phyloP scores from a whole-genome alignment of 2,113 vertebrate genomes.

The Mola mola region DNA sequence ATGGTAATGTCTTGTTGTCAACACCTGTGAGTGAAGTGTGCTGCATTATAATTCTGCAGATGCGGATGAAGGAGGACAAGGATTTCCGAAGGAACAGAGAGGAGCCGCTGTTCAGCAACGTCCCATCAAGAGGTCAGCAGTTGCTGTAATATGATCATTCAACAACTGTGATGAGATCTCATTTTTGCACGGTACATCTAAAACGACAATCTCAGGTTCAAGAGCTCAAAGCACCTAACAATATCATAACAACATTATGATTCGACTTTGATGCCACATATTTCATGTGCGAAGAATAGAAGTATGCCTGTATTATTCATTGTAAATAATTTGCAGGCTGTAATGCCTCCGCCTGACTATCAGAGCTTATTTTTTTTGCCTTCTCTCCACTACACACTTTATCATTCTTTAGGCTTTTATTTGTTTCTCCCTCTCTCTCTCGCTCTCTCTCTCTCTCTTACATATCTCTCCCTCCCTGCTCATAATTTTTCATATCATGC shows the following conservation, averaged over 20 bases:
- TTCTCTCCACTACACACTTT: conserved; percentile 5
- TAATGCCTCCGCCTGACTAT: background rate
- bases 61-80: conserved; percentile 48
- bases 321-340: background rate
- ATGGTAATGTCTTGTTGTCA: no score
- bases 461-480: conserved; percentile 4
- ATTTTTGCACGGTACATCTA: no score
- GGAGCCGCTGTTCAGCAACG: conserved; percentile 64
- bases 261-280: background rate
- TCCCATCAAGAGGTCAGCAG: conserved; percentile 79
- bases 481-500: conserved; percentile 12
- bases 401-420: conserved; percentile 22
- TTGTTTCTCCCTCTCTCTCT: background rate
- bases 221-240: background rate
- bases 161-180: no score
- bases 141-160: background rate
- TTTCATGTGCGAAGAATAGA: background rate
- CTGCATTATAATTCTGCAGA: conserved; percentile 25
- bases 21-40: no score
- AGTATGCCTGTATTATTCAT: background rate
- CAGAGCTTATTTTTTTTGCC: conserved; percentile 11
- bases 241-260: background rate
- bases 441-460: background rate
- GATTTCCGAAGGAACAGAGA: conserved; percentile 45
- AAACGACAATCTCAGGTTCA: no score